Percentiles rank a stretch among this genome's conserved stretches.
Evolutionary conservation across 1,140 invertebrate species (phyloP).

Genomic region (Stegodyphus mimosarum): DNA sequence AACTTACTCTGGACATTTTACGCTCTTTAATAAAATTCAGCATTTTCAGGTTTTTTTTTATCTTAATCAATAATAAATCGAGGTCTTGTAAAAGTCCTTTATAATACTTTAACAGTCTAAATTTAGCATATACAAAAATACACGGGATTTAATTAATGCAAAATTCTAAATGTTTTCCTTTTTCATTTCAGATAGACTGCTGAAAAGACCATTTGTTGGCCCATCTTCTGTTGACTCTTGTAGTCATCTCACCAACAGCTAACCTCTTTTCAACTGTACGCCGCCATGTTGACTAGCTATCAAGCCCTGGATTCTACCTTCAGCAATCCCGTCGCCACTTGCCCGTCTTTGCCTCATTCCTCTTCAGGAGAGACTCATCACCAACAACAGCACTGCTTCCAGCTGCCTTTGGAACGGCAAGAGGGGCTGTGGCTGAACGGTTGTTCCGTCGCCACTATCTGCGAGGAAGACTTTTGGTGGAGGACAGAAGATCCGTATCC

Average conservation of each 20-base stretch:
- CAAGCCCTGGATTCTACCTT: constrained; percentile 38
- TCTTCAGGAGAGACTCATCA: background rate
- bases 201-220: background rate
- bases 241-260: constrained; percentile 3
- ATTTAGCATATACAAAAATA: background rate
- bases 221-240: constrained; percentile 23
- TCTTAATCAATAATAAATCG: background rate
- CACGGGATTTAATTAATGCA: background rate
- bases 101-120: background rate
- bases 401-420: background rate
- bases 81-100: background rate
- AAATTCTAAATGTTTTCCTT: background rate
- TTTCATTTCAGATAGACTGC: background rate
- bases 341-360: background rate
- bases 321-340: constrained; percentile 39
- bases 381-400: constrained; percentile 12
- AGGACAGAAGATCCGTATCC: background rate
- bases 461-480: background rate
- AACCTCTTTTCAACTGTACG: constrained; percentile 3
- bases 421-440: background rate
- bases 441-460: background rate
- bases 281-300: constrained; percentile 52
- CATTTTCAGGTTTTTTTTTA: background rate
- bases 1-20: background rate
- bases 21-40: background rate